A percentile compares a stretch with the other conserved stretches of the same genome.
Evolutionary conservation across 2,888 invertebrate species (phyloP).

Genomic region (Cryptus armator): DNA sequence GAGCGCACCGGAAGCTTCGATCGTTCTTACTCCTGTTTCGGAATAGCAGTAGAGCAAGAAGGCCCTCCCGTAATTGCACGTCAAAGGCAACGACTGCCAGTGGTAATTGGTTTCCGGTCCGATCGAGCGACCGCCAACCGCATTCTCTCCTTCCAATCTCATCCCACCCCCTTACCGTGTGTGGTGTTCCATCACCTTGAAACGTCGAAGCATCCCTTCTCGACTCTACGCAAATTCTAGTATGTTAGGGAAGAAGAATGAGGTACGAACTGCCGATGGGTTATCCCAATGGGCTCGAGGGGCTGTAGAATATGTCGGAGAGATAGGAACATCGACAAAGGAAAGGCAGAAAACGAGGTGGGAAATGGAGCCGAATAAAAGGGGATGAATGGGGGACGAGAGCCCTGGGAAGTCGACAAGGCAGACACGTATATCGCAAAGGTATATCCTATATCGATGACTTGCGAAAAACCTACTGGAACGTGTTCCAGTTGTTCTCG

Average conservation of each 20-base stretch:
- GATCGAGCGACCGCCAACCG: constrained; percentile 36
- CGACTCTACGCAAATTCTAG: constrained; percentile 15
- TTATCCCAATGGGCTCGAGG: no score
- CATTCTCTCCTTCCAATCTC: background rate
- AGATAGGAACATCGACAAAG: no score
- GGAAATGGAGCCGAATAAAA: background rate
- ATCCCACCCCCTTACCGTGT: background rate
- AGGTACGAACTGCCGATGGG: no score
- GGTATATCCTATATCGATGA: background rate
- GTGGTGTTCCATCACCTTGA: constrained; percentile 21
- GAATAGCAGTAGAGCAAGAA: constrained; percentile 35
- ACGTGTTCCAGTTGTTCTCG: constrained; percentile 37
- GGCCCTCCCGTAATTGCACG: constrained; percentile 52
- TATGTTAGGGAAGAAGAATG: no score
- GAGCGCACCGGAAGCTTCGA: constrained; percentile 9
- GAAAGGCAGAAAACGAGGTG: background rate
- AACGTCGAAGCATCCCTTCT: constrained; percentile 13
- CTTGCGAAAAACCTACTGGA: constrained; percentile 7
- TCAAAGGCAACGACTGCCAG: constrained; percentile 47
- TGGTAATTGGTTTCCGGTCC: constrained; percentile 61
- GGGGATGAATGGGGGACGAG: background rate
- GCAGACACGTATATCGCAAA: background rate
- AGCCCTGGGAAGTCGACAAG: background rate
- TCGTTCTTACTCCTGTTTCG: constrained; percentile 8
- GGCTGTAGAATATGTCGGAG: no score